phyloP scores from a whole-genome alignment of 2,797 vertebrate species.

The Clarias laeviceps region DNA sequence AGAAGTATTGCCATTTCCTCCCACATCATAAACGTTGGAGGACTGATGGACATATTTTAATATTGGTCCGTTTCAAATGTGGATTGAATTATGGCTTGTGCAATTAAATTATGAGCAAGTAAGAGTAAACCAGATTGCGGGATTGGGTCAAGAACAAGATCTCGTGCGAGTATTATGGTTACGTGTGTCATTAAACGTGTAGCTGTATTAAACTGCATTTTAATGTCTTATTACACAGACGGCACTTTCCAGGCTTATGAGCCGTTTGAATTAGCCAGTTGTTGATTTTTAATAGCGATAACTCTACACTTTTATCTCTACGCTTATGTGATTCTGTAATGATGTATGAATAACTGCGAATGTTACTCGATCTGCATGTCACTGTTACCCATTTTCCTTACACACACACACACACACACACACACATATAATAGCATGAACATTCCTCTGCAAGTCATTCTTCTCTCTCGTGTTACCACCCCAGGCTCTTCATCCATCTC shows the following conservation, averaged over 20 bases:
- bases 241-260: neutral
- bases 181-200: neutral
- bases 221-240: neutral
- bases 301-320: neutral
- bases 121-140: neutral
- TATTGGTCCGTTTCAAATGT: neutral
- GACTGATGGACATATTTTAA: neutral
- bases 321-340: neutral
- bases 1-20: neutral
- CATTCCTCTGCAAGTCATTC: slow-evolving; percentile 48
- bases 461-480: slow-evolving; percentile 60
- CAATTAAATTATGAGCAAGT: too few relatives aligned
- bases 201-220: neutral
- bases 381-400: neutral
- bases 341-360: neutral
- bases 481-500: slow-evolving; percentile 59
- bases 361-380: neutral
- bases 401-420: neutral
- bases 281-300: neutral
- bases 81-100: neutral
- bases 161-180: neutral
- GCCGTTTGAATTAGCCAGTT: neutral
- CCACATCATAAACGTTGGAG: neutral
- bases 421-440: slow-evolving; percentile 2
- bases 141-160: slow-evolving; percentile 9